Percentiles rank a stretch among this genome's conserved stretches.
These are phyloP conservation scores for Steinernema khuongi DNA, from an alignment of 1,140 invertebrate genomes.

Conservation along the genomic window DNA sequence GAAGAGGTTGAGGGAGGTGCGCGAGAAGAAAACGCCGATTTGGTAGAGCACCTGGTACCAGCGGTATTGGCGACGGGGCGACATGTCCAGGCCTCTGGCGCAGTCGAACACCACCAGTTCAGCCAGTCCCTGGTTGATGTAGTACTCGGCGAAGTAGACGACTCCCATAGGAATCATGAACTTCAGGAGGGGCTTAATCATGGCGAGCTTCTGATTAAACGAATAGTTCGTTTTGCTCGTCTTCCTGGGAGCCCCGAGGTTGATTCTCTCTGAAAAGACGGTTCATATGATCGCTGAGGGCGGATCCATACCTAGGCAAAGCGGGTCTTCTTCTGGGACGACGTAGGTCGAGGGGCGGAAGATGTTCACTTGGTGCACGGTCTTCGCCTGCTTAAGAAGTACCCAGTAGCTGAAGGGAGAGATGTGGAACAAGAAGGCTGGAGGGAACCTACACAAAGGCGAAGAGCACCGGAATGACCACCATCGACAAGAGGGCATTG, in stretches of 20 bases:
- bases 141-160: constrained; percentile 80
- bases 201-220: not conserved
- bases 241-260: not conserved
- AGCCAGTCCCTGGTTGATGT: constrained; percentile 78
- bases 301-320: not conserved
- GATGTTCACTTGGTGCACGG: not conserved
- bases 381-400: not conserved
- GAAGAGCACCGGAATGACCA: constrained; percentile 70
- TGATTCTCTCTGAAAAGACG: not conserved
- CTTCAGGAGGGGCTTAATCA: constrained; percentile 63
- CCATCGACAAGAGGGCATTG: constrained; percentile 70
- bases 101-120: constrained; percentile 38
- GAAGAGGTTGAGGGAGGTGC: constrained; percentile 73
- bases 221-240: not conserved
- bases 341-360: not conserved
- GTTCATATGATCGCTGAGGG: not conserved
- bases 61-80: constrained; percentile 69
- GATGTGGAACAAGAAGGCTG: constrained; percentile 19
- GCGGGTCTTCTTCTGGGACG: not conserved
- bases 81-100: constrained; percentile 67
- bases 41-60: constrained; percentile 78
- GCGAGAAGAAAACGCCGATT: constrained; percentile 77
- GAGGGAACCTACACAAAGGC: constrained; percentile 46
- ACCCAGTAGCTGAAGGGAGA: constrained; percentile 5
- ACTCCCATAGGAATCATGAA: constrained; percentile 74